These are phyloP conservation scores for Indicator maculatus DNA, from an alignment of 2,113 vertebrate species.

Conservation along the genomic window DNA sequence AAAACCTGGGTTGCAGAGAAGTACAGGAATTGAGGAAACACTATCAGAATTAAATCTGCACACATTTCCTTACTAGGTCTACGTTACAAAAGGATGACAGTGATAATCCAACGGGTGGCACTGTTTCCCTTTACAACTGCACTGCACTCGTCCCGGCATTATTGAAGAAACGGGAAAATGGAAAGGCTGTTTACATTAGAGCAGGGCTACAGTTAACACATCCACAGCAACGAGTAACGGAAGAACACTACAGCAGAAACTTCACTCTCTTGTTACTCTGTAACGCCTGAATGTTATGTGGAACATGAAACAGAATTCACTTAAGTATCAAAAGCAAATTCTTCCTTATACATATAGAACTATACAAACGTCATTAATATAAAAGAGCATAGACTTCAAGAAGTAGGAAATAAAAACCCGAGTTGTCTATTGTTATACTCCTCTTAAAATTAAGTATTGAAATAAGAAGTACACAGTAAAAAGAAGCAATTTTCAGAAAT, in stretches of 20 bases:
- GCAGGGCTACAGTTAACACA: background rate
- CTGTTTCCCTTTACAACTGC: background rate
- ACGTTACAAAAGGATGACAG: background rate
- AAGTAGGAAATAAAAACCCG: background rate
- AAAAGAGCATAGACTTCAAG: background rate
- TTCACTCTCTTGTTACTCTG: background rate
- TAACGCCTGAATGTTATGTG: rapidly evolving
- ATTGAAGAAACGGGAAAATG: background rate
- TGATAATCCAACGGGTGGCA: background rate
- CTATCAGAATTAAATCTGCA: no score
- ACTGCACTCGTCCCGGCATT: rapidly evolving
- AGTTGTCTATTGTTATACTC: background rate
- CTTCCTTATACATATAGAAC: background rate
- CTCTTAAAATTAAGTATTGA: background rate
- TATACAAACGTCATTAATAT: background rate
- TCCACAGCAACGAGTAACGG: background rate
- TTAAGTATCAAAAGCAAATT: background rate
- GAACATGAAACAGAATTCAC: background rate
- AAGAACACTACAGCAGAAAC: background rate
- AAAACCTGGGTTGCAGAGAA: background rate
- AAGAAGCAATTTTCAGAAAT: background rate
- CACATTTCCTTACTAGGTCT: no score
- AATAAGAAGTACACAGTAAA: background rate
- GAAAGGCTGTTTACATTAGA: background rate
- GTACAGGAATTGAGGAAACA: background rate